phyloP scores from a whole-genome alignment of 2,797 vertebrate genomes.

The Acrossocheilus wenchowensis region DNA sequence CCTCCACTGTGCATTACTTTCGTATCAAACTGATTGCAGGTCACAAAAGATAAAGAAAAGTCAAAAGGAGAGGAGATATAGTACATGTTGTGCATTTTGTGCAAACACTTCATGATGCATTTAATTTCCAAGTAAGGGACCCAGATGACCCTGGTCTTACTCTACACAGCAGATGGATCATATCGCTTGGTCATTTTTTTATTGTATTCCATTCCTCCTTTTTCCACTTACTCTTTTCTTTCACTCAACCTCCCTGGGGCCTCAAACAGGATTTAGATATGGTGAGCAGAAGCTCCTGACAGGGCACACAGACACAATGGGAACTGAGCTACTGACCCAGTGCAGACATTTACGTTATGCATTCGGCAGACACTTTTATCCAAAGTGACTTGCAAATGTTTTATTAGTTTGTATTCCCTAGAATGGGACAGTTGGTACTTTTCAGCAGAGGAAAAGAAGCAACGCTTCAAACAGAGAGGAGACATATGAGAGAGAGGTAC shows the following conservation, averaged over 20 bases:
- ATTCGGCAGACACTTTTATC: neutral
- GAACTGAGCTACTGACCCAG: neutral
- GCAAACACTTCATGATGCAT: neutral
- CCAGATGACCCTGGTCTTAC: neutral
- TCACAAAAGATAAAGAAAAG: neutral
- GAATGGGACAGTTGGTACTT: neutral
- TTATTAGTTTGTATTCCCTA: neutral
- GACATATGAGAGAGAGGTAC: neutral
- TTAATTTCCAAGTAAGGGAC: neutral
- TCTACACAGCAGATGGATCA: conserved; percentile 38
- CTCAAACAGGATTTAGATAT: conserved; percentile 43
- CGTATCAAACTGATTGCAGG: conserved; percentile 20
- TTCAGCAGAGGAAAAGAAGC: neutral
- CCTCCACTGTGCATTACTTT: conserved; percentile 15
- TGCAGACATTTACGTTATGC: neutral
- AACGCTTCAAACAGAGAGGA: neutral
- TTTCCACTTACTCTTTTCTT: conserved; percentile 15
- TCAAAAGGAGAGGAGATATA: neutral
- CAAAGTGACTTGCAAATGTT: neutral
- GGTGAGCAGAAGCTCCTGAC: conserved; percentile 37
- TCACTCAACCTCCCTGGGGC: conserved; percentile 1
- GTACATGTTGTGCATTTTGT: neutral
- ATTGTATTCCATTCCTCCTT: conserved; percentile 4
- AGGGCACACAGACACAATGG: conserved; percentile 18
- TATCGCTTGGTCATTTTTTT: conserved; percentile 17